Percentiles rank a stretch among this genome's conserved stretches.
Evolutionary conservation across 2,113 vertebrate species (phyloP).

Genomic region (Orthonyx spaldingii): DNA sequence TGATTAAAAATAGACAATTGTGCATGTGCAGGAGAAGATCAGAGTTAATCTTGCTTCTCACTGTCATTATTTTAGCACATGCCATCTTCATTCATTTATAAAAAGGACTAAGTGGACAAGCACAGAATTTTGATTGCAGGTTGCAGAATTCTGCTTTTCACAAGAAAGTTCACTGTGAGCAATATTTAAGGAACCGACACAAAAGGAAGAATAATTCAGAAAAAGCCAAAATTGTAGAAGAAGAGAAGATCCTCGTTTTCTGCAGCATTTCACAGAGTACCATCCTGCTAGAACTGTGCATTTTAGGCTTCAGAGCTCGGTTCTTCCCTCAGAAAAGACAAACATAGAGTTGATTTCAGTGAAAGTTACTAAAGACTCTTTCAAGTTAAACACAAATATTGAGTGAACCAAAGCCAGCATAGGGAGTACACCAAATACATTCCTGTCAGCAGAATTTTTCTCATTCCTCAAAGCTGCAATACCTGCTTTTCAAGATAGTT

Average conservation of each 20-base stretch:
- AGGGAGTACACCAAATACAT: not conserved
- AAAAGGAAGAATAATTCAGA: not conserved
- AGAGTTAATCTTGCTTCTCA: not conserved
- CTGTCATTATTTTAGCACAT: not conserved
- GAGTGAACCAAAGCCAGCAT: not conserved
- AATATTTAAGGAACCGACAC: not conserved
- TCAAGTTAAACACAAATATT: not conserved
- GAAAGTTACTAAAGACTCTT: not conserved
- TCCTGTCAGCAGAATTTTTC: not conserved
- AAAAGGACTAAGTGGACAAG: not conserved
- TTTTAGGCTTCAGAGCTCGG: not conserved
- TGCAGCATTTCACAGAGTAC: not conserved
- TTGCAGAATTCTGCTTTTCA: conserved; percentile 28
- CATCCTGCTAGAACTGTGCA: not conserved
- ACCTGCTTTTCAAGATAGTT: not conserved
- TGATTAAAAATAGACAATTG: not conserved
- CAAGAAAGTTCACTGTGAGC: not conserved
- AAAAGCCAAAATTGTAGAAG: not conserved
- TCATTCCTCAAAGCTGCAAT: not conserved
- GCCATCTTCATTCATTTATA: not conserved
- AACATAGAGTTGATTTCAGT: not conserved
- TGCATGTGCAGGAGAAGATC: not conserved
- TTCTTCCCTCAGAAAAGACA: not conserved
- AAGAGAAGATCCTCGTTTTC: not conserved
- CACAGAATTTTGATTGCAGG: not conserved